phyloP scores from a whole-genome alignment of 2,113 vertebrate species.

The Pelusios castaneus region DNA sequence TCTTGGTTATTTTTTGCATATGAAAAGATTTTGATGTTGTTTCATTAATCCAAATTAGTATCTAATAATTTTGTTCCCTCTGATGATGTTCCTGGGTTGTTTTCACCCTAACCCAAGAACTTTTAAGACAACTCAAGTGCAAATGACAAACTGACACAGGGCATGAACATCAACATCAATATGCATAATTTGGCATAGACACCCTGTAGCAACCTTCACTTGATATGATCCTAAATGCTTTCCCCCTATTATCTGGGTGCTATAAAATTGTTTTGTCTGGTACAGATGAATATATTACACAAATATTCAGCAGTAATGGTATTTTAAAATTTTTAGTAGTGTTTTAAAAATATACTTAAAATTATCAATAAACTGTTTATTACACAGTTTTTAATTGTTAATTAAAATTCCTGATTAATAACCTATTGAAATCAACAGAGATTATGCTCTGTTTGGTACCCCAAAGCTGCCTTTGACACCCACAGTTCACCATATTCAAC shows the following conservation, averaged over 20 bases:
- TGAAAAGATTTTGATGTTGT: conserved; percentile 24
- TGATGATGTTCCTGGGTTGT: not conserved
- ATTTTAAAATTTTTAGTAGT: conserved; percentile 1
- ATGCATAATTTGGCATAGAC: conserved; percentile 50
- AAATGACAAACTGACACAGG: conserved; percentile 52
- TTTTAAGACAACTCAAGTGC: conserved; percentile 55
- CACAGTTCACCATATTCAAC: conserved; percentile 77
- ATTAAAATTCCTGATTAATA: conserved; percentile 71
- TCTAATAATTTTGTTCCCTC: not conserved
- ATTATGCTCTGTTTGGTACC: conserved; percentile 65
- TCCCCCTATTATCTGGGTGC: not conserved
- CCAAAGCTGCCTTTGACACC: conserved; percentile 76
- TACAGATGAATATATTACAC: not conserved
- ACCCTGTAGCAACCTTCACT: conserved; percentile 44
- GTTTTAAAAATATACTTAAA: not conserved
- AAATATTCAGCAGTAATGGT: not conserved
- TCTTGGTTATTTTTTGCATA: not conserved
- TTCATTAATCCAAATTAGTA: not conserved
- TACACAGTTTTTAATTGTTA: conserved; percentile 46
- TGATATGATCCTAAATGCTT: conserved; percentile 24
- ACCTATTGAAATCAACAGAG: conserved; percentile 58
- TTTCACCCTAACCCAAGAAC: conserved; percentile 32
- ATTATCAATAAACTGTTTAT: conserved; percentile 10
- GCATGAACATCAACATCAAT: conserved; percentile 13
- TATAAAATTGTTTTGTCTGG: not conserved